Evolutionary conservation across 2,888 invertebrate genomes (phyloP).

Genomic region (Mythimna vitellina): DNA sequence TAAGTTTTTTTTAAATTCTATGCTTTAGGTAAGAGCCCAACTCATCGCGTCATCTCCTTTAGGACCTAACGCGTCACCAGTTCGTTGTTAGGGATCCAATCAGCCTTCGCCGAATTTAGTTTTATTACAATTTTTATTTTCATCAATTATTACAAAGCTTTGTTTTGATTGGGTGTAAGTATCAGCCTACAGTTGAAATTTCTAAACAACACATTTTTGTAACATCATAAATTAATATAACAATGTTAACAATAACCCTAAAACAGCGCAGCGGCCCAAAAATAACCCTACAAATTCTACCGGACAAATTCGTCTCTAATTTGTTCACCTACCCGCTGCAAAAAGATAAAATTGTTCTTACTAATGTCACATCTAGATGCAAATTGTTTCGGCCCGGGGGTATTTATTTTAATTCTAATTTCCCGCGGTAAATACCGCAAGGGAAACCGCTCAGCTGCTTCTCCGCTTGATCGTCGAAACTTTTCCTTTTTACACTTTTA

Average conservation of each 20-base stretch:
- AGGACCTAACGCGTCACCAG: too few species aligned
- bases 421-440: conserved; percentile 86
- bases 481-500: conserved; percentile 65
- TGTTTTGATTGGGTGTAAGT: neutral
- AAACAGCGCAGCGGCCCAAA: conserved; percentile 51
- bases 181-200: neutral
- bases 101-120: too few species aligned
- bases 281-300: conserved; percentile 62
- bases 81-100: too few species aligned
- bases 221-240: conserved; percentile 55
- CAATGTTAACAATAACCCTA: conserved; percentile 53
- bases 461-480: conserved; percentile 62
- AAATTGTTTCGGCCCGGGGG: conserved; percentile 85
- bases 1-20: too few species aligned
- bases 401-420: conserved; percentile 89
- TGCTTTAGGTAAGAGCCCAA: too few species aligned
- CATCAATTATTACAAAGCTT: neutral
- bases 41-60: too few species aligned
- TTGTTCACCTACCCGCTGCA: conserved; percentile 68
- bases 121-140: neutral
- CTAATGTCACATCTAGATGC: conserved; percentile 90
- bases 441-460: conserved; percentile 73
- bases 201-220: conserved; percentile 19
- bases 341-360: conserved; percentile 79
- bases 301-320: conserved; percentile 64